Evolutionary conservation across 2,888 invertebrate species (phyloP).

Genomic region (Melangyna quadrimaculata): DNA sequence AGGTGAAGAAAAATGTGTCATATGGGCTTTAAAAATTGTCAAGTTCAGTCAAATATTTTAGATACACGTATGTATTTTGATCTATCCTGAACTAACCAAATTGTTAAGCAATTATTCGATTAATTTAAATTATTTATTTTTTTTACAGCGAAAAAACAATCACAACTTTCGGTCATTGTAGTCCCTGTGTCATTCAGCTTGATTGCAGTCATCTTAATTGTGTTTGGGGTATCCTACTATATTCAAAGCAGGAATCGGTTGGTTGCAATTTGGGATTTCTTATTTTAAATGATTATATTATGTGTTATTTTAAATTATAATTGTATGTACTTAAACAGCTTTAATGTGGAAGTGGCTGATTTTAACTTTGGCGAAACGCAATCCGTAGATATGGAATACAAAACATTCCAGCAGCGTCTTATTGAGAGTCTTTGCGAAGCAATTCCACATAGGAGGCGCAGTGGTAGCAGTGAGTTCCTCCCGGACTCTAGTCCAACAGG

Average conservation of each 20-base stretch:
- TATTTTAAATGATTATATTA: too few species aligned
- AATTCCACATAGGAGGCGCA: constrained; percentile 79
- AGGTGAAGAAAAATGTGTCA: too few species aligned
- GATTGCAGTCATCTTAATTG: constrained; percentile 90
- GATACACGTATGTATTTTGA: too few species aligned
- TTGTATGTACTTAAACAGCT: constrained; percentile 81
- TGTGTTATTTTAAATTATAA: not conserved
- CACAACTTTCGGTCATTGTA: constrained; percentile 93
- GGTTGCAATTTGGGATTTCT: constrained; percentile 56
- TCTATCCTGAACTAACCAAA: too few species aligned
- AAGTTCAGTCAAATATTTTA: too few species aligned
- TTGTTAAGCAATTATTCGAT: too few species aligned
- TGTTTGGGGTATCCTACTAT: constrained; percentile 94
- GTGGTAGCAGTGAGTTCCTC: constrained; percentile 62
- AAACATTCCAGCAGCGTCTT: constrained; percentile 91
- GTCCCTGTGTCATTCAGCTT: constrained; percentile 92
- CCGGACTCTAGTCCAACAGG: constrained; percentile 74
- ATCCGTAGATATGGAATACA: constrained; percentile 91
- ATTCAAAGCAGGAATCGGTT: constrained; percentile 90
- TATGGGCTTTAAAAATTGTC: too few species aligned
- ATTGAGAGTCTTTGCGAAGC: constrained; percentile 88
- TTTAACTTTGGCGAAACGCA: constrained; percentile 92
- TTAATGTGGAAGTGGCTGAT: constrained; percentile 93
- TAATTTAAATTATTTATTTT: not conserved
- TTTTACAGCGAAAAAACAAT: constrained; percentile 87